These are phyloP conservation scores for Antennarius maculatus DNA, from an alignment of 2,797 vertebrate genomes.

Conservation along the genomic window DNA sequence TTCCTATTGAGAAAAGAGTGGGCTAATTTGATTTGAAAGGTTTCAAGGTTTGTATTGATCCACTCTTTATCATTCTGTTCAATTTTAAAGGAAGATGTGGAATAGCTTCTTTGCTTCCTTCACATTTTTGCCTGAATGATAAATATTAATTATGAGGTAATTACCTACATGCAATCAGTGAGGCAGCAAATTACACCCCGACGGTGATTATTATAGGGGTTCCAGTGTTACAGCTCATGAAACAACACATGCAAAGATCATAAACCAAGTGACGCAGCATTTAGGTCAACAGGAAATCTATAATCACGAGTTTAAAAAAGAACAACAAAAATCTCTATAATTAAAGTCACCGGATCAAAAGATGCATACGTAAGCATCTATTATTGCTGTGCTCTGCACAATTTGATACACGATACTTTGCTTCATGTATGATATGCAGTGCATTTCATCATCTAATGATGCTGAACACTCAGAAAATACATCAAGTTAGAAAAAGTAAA, in stretches of 20 bases:
- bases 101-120: neutral
- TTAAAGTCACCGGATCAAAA: slow-evolving; percentile 3
- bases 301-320: neutral
- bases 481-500: neutral
- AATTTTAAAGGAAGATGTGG: neutral
- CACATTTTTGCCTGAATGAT: neutral
- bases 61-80: neutral
- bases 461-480: neutral
- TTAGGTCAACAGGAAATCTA: too few species aligned
- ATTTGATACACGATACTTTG: neutral
- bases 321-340: slow-evolving; percentile 5
- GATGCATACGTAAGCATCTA: neutral
- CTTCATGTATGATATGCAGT: too few species aligned
- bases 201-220: slow-evolving; percentile 1
- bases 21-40: neutral
- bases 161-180: slow-evolving; percentile 1
- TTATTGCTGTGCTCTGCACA: slow-evolving; percentile 6
- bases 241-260: neutral
- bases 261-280: neutral
- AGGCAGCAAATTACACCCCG: neutral
- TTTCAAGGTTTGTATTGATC: neutral
- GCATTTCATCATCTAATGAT: neutral
- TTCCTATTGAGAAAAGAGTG: neutral
- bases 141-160: slow-evolving; percentile 9
- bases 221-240: neutral